A percentile compares a stretch with the other conserved stretches of the same genome.
phyloP scores from a whole-genome alignment of 2,888 invertebrate species.

The Pristionchus mayeri region DNA sequence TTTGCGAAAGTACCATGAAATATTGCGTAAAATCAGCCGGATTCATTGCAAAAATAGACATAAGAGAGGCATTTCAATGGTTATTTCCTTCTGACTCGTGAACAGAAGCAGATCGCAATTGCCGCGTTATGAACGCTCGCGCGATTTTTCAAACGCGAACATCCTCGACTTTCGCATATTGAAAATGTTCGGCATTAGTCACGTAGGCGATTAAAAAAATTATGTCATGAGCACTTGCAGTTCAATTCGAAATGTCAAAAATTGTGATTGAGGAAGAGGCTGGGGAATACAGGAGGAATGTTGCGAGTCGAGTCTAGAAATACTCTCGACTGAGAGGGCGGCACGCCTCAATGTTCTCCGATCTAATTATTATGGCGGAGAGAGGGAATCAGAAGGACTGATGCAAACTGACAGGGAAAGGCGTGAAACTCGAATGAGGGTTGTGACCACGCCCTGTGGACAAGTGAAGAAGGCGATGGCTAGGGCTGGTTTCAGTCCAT shows the following conservation, averaged over 20 bases:
- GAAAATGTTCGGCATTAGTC: too few relatives aligned
- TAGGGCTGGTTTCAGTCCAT: too few relatives aligned
- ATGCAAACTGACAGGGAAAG: not conserved
- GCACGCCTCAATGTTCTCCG: not conserved
- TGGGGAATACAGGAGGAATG: not conserved
- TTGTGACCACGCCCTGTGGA: too few relatives aligned
- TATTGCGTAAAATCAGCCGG: too few relatives aligned
- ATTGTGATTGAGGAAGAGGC: not conserved
- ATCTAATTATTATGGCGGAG: constrained; percentile 28
- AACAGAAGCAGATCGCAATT: not conserved
- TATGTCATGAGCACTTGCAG: too few relatives aligned
- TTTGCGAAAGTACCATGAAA: not conserved
- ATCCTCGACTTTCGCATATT: not conserved
- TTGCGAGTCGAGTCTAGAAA: constrained; percentile 4
- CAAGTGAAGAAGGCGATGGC: too few relatives aligned
- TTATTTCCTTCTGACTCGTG: too few relatives aligned
- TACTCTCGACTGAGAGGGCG: not conserved
- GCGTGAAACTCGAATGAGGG: constrained; percentile 16
- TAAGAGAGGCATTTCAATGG: too few relatives aligned
- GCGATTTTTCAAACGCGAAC: not conserved
- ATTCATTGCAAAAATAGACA: too few relatives aligned
- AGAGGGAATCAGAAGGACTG: not conserved
- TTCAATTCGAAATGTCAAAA: too few relatives aligned
- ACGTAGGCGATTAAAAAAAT: too few relatives aligned
- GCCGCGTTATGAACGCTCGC: constrained; percentile 2